These are phyloP conservation scores for Gouania willdenowi DNA, from an alignment of 2,797 vertebrate species.

Conservation along the genomic window DNA sequence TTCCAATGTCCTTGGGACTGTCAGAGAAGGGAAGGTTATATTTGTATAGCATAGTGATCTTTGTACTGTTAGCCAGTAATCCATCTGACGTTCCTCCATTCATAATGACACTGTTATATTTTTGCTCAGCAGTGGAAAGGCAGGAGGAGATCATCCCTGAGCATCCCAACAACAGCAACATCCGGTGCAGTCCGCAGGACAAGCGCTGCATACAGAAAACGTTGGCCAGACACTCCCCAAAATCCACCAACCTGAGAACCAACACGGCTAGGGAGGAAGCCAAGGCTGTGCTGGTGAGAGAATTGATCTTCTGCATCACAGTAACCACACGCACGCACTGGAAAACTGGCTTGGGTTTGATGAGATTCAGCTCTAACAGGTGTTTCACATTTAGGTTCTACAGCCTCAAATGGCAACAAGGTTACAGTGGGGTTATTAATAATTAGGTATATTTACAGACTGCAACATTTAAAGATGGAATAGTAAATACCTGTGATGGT, in stretches of 20 bases:
- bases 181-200: conserved; percentile 86
- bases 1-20: no score
- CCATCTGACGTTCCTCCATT: no score
- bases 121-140: conserved; percentile 63
- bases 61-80: no score
- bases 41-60: no score
- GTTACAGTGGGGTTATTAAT: conserved; percentile 37
- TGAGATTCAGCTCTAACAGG: conserved; percentile 22
- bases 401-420: conserved; percentile 25
- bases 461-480: conserved; percentile 38
- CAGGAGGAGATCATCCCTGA: conserved; percentile 79
- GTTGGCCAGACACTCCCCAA: conserved; percentile 71
- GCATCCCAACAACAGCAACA: conserved; percentile 88
- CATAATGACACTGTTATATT: not conserved
- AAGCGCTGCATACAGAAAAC: conserved; percentile 88
- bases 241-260: conserved; percentile 79
- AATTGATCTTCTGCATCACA: no score
- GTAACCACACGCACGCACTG: no score
- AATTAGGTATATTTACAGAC: conserved; percentile 52
- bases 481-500: no score
- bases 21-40: no score
- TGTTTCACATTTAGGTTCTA: conserved; percentile 48
- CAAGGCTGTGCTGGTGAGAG: conserved; percentile 78
- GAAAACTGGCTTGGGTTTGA: no score
- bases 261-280: conserved; percentile 69